Base-by-base conservation (phyloP, 2,797 vertebrate species). In the Karalla daura region DNA sequence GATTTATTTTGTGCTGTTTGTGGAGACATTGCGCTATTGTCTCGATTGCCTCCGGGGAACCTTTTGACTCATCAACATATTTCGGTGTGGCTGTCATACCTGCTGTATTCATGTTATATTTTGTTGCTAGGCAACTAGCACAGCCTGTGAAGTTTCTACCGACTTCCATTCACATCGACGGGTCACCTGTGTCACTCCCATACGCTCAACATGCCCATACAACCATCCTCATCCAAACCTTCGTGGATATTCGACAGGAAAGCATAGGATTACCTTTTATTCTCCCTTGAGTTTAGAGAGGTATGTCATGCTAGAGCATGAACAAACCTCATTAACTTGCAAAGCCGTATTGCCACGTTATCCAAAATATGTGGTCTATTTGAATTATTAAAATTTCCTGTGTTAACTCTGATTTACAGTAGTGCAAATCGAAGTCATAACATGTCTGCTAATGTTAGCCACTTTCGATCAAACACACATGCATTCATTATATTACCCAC, bases 81-180 rank as follows among this genome's bases (percentile, higher is more conserved):
- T 87, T 87, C 63, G 74, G 37, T 46, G 18, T 11, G 71, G 49
- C 72, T 61, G 81, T 88, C 86, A 88, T 80, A 27, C 53, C 68
- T n/a, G 6, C 54, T 35, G 47, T 78, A 60, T 70, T 85, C 61
- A 70, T 72, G 75, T 53, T 85, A 84, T 80, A 79, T 87, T 85
- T 59, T 80, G 91, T 92, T 93, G 90, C 92, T 86, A 88, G 79
- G 92, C 86, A 73, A 92, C 90, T 17, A 70, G 61, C 52, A 18
- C 64, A 40, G 59, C 47, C 72, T 60, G 39, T 36, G 40, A 59
- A 76, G 72, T 85, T 83, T 78, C 84, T 69, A 78, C 68, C 59
- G 72, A 76, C 59, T 70, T 60, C 28, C 23, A 53, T 37, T 44
- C 47, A 49, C 44, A 58, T 64, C 49, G 68, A 2, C 2, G 45